Conservation (phyloP, 1,140 invertebrate species). For the Drosophila obscura region DNA sequence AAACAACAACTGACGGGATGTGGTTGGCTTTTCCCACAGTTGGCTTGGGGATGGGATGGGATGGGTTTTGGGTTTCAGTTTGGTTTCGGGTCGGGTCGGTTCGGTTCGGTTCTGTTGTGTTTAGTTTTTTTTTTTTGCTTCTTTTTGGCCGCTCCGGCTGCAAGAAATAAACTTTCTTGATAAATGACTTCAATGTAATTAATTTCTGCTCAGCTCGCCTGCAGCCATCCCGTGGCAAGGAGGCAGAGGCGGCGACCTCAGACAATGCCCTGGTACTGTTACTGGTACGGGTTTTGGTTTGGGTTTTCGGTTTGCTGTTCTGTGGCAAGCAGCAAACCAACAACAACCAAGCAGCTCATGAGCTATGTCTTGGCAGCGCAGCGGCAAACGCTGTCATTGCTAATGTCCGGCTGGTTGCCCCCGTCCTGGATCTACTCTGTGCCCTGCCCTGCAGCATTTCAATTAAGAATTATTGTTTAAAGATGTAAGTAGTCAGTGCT, state of each 20-base stretch:
- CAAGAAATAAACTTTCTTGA: conserved; percentile 83
- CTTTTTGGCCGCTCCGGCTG: conserved; percentile 52
- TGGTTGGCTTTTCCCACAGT: conserved; percentile 4
- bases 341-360: conserved; percentile 46
- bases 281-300: conserved; percentile 17
- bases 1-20: conserved; percentile 75
- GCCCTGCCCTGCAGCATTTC: conserved; percentile 68
- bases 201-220: conserved; percentile 77
- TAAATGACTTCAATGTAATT: conserved; percentile 83
- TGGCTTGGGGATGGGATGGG: background rate
- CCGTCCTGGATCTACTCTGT: conserved; percentile 18
- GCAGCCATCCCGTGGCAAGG: conserved; percentile 30
- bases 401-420: conserved; percentile 56
- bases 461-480: conserved; percentile 81
- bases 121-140: conserved; percentile 38
- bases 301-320: conserved; percentile 29
- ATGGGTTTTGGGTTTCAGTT: conserved; percentile 15
- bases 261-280: conserved; percentile 41
- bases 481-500: conserved; percentile 67
- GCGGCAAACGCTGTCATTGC: conserved; percentile 66
- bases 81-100: conserved; percentile 23
- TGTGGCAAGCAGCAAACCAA: conserved; percentile 34
- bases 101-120: conserved; percentile 20
- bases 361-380: conserved; percentile 60
- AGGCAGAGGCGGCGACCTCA: conserved; percentile 9